Percentiles rank a stretch among this genome's conserved stretches.
Evolutionary conservation across 1,140 invertebrate genomes (phyloP).

Genomic region (Coenobita brevimanus): DNA sequence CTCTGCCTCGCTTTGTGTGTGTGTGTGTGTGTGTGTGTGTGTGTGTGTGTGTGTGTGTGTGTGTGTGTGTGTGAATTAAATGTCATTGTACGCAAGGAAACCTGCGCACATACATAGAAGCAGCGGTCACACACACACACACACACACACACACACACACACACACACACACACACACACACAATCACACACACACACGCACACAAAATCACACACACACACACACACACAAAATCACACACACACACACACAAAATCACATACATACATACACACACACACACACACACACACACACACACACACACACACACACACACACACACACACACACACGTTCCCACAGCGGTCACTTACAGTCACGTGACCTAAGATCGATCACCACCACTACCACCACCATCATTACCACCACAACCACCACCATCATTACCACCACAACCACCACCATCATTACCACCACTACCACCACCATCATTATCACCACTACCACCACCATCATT

Average conservation of each 20-base stretch:
- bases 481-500: too few species aligned
- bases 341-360: neutral
- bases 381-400: neutral
- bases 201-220: neutral
- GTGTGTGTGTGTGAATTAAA: too few species aligned
- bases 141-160: neutral
- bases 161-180: neutral
- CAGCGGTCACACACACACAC: too few species aligned
- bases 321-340: neutral
- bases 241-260: neutral
- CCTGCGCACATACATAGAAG: neutral
- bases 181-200: neutral
- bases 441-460: too few species aligned
- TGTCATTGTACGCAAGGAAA: too few species aligned
- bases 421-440: too few species aligned
- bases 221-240: neutral
- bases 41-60: too few species aligned
- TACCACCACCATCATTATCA: too few species aligned
- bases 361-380: neutral
- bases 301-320: neutral
- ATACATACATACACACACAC: neutral
- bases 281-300: neutral
- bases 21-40: too few species aligned
- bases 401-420: neutral
- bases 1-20: too few species aligned